A percentile compares a stretch with the other conserved stretches of the same genome.
These are phyloP conservation scores for Gephyroberyx darwinii DNA, from an alignment of 2,797 vertebrate genomes.

Conservation along the genomic window DNA sequence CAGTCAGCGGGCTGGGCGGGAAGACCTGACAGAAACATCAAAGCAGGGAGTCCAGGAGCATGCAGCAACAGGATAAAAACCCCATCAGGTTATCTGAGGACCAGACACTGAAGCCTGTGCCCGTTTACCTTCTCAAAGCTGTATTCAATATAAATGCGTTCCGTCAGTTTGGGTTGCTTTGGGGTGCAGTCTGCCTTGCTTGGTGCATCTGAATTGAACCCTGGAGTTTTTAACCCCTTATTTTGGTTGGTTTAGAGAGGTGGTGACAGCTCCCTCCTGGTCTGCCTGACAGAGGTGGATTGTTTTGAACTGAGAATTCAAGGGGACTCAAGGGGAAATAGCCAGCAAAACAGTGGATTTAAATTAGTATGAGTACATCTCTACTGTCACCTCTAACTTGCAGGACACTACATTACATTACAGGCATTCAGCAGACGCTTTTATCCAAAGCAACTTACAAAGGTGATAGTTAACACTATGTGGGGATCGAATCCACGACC, in stretches of 20 bases:
- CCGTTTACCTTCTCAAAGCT: slow-evolving; percentile 9
- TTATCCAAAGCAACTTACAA: too few relatives aligned
- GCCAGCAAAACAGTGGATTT: neutral
- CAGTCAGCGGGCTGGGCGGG: slow-evolving; percentile 35
- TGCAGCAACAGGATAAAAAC: slow-evolving; percentile 24
- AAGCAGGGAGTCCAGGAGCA: slow-evolving; percentile 44
- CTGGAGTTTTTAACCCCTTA: neutral
- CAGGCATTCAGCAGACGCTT: too few relatives aligned
- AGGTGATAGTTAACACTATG: too few relatives aligned
- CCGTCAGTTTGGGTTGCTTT: slow-evolving; percentile 2
- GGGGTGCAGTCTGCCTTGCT: neutral
- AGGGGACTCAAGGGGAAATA: neutral
- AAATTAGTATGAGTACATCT: neutral
- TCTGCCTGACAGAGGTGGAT: neutral
- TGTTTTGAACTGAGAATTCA: slow-evolving; percentile 1
- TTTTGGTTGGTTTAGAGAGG: neutral
- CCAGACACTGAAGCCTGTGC: slow-evolving; percentile 10
- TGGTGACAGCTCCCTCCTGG: too few relatives aligned
- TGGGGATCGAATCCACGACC: too few relatives aligned
- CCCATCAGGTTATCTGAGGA: slow-evolving; percentile 21
- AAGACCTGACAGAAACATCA: slow-evolving; percentile 49
- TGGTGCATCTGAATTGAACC: neutral
- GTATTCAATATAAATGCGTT: neutral
- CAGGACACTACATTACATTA: too few relatives aligned
- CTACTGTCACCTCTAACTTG: too few relatives aligned